Evolutionary conservation across 2,113 vertebrate species (phyloP).

Genomic region (Greenwoodochromis staneri): DNA sequence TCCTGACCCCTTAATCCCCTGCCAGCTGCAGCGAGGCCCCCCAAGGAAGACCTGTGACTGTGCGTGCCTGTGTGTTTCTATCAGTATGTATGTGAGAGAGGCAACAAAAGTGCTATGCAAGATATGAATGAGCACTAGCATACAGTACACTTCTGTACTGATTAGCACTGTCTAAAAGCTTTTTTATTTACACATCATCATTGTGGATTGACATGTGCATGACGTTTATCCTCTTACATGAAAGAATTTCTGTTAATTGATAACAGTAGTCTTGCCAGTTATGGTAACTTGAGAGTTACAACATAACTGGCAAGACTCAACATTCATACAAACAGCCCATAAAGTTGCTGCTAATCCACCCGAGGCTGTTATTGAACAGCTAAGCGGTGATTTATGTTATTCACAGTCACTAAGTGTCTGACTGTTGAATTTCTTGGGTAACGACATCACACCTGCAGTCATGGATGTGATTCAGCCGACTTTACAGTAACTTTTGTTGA

Average conservation of each 20-base stretch:
- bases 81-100: not conserved
- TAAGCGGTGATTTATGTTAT: not conserved
- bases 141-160: not conserved
- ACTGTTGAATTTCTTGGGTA: not conserved
- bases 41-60: not conserved
- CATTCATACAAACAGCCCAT: not conserved
- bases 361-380: not conserved
- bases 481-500: not conserved
- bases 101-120: not conserved
- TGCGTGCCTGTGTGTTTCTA: not conserved
- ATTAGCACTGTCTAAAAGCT: not conserved
- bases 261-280: not conserved
- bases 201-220: not conserved
- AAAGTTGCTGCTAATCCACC: not conserved
- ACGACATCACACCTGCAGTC: not conserved
- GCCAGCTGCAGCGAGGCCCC: slow-evolving; percentile 42
- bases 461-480: not conserved
- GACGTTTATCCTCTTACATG: not conserved
- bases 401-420: not conserved
- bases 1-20: slow-evolving; percentile 43
- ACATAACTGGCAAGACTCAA: not conserved
- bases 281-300: not conserved
- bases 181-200: not conserved
- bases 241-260: not conserved
- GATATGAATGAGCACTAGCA: not conserved